Evolutionary conservation across 2,888 invertebrate genomes (phyloP), one percentile per base, ranked within the genome.

Genomic region (Pedicia rivosa): DNA sequence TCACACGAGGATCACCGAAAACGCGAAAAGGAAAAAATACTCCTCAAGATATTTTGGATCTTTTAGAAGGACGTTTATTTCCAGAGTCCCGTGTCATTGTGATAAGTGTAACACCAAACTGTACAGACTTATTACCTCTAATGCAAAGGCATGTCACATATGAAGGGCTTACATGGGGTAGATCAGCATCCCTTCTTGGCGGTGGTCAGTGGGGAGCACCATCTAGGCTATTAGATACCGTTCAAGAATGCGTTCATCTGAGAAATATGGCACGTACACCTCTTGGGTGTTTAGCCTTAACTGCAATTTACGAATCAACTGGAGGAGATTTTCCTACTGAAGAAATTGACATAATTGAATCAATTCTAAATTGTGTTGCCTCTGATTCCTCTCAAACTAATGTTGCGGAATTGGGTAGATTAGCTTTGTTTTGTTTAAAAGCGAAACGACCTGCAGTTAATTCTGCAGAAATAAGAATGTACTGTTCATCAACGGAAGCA

Each of bases 11-110:
- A 35, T 55, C 53, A 16, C 54, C 56, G 28, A 55, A 55, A 38
- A 56, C 56, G 39, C 50, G 54, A 2, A 50, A 48, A n/a, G 56
- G 58, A n/a, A 51, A 60, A 38, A 54, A 57, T 17, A 58, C 59
- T 19, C 47, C 50, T 13, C 60, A 61, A 2, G 68, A 68, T 46
- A 63, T 66, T 2, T 53, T 59, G 27, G 66, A 68, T 40, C 53
- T 69, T 3, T 50, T 68, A 5, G 67, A 68, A 46, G 68, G 68
- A 5, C 59, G 64, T 37, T 50, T 68, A 19, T 67, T 68, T 45
- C 67, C 68, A 0, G 66, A 67, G 41, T 63, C 65, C 3, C 56
- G 66, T 38, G 59, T 69, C 15, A 50, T 69, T 35, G 57, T 68
- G 29, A 67, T 67, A 16, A 67, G 67, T 28, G 62, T 62, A 6